A percentile compares a stretch with the other conserved stretches of the same genome.
These are phyloP conservation scores for Microtus obscurus DNA, from an alignment of 2,797 vertebrate species.

Conservation along the genomic window DNA sequence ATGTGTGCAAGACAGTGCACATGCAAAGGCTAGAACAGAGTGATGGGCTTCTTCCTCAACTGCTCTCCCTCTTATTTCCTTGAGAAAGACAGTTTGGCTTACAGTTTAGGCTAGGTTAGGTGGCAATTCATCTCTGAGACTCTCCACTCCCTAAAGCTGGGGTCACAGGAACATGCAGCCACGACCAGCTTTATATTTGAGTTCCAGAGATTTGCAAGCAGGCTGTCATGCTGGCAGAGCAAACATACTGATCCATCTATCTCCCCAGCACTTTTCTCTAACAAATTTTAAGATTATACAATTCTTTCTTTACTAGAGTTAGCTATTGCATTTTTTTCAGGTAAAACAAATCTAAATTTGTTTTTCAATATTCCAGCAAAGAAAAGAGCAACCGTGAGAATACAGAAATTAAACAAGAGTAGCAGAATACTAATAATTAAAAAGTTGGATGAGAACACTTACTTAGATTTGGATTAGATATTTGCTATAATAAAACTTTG, in stretches of 20 bases:
- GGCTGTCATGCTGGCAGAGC: background rate
- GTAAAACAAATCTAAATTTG: conserved; percentile 1
- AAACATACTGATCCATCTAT: background rate
- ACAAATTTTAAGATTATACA: conserved; percentile 15
- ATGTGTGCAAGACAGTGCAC: background rate
- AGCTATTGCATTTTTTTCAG: background rate
- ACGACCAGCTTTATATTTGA: background rate
- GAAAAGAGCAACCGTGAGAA: background rate
- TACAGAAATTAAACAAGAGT: conserved; percentile 33
- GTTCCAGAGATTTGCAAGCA: background rate
- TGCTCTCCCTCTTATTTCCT: background rate
- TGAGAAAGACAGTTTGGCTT: background rate
- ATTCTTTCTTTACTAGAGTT: conserved; percentile 35
- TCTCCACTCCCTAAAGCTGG: background rate
- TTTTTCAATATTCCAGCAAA: conserved; percentile 38
- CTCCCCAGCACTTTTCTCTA: background rate
- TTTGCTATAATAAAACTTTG: background rate
- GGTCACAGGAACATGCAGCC: background rate
- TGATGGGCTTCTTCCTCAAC: background rate
- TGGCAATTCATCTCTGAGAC: background rate
- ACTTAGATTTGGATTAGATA: background rate
- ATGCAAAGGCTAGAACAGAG: background rate
- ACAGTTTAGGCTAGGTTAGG: background rate
- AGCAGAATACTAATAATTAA: background rate
- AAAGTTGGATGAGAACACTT: background rate